Base-by-base conservation (phyloP, 2,797 vertebrate species). In the Hipposideros larvatus region DNA sequence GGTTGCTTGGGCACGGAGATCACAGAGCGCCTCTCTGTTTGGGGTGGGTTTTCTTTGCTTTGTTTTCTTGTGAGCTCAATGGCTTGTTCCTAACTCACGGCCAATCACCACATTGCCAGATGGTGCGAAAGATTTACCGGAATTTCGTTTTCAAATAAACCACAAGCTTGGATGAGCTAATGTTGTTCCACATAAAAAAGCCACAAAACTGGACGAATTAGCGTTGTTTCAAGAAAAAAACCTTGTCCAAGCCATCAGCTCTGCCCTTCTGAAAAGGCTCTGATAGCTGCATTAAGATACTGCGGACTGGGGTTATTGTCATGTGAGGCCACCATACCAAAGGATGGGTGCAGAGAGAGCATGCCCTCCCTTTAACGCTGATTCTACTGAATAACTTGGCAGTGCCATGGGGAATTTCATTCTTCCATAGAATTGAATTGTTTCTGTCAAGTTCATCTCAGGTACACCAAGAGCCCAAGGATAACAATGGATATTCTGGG, bases 131-230 rank as follows among this genome's bases (percentile, higher is more conserved):
- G 86, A 97, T 93, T 98, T 98, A 98, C 98, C 95, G 98, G 98
- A 99, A 99, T 98, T 98, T 98, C 96, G 57, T 98, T 98, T 98
- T 98, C 98, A 98, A 98, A 98, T 98, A 98, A 98, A 98, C 98
- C 98, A 98, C 98, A 98, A 96, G 78, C 97, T 98, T 98, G 98
- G 98, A 99, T 98, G 98, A 98, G 98, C 98, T 98, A 96, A 98
- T 98, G 98, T 97, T 98, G 97, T 98, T 98, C 98, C 98, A 98
- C 98, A 98, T 90, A 97, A 98, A 98, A 98, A 98, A 98, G 97
- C 98, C 98, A 97, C 98, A 98, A 98, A 98, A 98, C 97, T 98
- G 97, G 98, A 98, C 98, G 98, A 89, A 98, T 98, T 98, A 98
- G 97, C 91, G 88, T 97, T 98, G 98, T 98, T 98, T 98, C 97